phyloP scores from a whole-genome alignment of 2,888 invertebrate species.

The Villa cingulata region DNA sequence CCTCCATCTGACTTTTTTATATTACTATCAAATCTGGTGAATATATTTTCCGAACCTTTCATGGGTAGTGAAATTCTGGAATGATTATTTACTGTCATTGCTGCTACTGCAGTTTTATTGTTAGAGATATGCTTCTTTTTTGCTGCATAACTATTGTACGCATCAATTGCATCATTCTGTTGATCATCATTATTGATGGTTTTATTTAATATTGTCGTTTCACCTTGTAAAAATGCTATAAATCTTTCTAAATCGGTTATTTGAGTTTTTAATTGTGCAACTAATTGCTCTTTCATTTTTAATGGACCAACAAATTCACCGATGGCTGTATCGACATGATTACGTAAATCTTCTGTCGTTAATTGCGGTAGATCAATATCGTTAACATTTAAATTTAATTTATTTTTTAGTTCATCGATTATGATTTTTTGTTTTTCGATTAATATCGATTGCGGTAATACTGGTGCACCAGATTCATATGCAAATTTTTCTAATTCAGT shows the following conservation, averaged over 20 bases:
- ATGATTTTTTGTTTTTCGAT: constrained; percentile 81
- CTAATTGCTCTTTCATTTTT: constrained; percentile 92
- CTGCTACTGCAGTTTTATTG: too few relatives aligned
- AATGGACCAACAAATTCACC: constrained; percentile 85
- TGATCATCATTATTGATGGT: constrained; percentile 16
- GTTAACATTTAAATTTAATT: constrained; percentile 75
- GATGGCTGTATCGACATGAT: constrained; percentile 81
- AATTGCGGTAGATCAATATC: constrained; percentile 59
- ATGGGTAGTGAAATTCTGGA: too few relatives aligned
- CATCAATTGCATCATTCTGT: constrained; percentile 13
- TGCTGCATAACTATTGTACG: constrained; percentile 33
- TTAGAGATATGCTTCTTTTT: constrained; percentile 23
- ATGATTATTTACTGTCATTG: too few relatives aligned
- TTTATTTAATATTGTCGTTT: constrained; percentile 30
- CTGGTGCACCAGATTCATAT: constrained; percentile 70
- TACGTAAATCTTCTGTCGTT: constrained; percentile 68
- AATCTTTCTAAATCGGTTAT: constrained; percentile 95
- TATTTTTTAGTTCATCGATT: constrained; percentile 71
- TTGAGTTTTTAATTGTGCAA: constrained; percentile 89
- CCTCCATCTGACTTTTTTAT: neutral
- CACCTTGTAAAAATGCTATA: constrained; percentile 85
- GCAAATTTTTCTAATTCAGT: constrained; percentile 74
- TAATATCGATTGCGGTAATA: constrained; percentile 59
- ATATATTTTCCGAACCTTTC: too few relatives aligned
- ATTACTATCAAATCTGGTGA: too few relatives aligned